Conservation (phyloP, 2,888 invertebrate species). For the Caenorhabditis japonica region DNA sequence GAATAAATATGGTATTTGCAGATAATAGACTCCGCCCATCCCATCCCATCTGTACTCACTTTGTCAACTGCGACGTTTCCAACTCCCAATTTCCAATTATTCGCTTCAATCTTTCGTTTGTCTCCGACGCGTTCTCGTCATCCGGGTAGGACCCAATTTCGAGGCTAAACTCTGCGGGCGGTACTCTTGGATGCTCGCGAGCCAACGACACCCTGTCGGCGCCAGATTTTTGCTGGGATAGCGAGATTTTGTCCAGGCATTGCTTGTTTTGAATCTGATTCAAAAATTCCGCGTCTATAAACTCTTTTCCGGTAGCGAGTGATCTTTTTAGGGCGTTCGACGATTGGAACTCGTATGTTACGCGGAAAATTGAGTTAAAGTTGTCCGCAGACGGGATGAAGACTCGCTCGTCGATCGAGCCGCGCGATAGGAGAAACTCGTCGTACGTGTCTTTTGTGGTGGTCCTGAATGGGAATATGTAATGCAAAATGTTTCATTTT, state of each 20-base stretch:
- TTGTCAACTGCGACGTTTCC: constrained; percentile 32
- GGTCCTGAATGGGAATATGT: too few relatives aligned
- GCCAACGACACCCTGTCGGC: constrained; percentile 7
- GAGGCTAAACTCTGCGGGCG: constrained; percentile 17
- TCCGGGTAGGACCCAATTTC: constrained; percentile 27
- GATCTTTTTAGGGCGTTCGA: constrained; percentile 1
- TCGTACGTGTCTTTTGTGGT: constrained; percentile 83
- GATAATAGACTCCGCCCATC: not conserved
- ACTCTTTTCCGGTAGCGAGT: constrained; percentile 1
- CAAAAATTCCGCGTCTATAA: constrained; percentile 38
- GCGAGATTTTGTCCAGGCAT: constrained; percentile 24
- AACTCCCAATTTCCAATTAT: constrained; percentile 25
- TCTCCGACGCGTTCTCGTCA: constrained; percentile 17
- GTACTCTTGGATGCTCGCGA: constrained; percentile 27
- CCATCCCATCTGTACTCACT: too few relatives aligned
- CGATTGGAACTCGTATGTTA: not conserved
- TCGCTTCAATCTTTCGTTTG: constrained; percentile 5
- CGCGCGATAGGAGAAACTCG: constrained; percentile 89
- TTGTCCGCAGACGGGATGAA: constrained; percentile 80
- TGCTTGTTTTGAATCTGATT: constrained; percentile 23
- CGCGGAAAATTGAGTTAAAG: constrained; percentile 38
- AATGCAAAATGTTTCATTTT: too few relatives aligned
- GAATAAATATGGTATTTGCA: not conserved
- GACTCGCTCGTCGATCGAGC: constrained; percentile 96
- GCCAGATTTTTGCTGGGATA: constrained; percentile 15